These are phyloP conservation scores for Drosophila subobscura DNA, from an alignment of 1,140 invertebrate species.

Conservation along the genomic window DNA sequence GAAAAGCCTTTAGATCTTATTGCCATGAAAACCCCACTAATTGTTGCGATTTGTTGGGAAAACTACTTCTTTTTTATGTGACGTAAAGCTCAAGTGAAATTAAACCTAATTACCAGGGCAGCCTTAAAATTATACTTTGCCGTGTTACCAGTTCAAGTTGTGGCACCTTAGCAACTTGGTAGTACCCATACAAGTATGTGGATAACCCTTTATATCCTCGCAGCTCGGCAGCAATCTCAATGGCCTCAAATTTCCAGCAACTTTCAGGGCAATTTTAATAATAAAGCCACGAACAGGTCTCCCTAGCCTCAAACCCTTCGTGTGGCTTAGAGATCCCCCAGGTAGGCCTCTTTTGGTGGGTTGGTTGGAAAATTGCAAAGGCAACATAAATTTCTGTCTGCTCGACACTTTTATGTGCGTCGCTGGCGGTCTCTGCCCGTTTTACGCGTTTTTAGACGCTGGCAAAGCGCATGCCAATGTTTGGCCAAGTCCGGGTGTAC, in stretches of 20 bases:
- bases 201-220: constrained; percentile 27
- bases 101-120: constrained; percentile 6
- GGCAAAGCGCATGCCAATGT: constrained; percentile 53
- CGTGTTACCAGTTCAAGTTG: constrained; percentile 27
- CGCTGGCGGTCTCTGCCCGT: constrained; percentile 53
- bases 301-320: constrained; percentile 33
- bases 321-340: constrained; percentile 13
- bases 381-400: constrained; percentile 70
- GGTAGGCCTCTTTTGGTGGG: constrained; percentile 13
- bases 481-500: constrained; percentile 44
- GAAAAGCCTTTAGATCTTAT: no score
- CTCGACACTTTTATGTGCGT: constrained; percentile 73
- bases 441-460: constrained; percentile 59
- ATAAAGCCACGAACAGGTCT: constrained; percentile 45
- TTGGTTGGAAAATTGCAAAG: constrained; percentile 58
- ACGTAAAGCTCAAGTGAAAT: background rate
- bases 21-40: background rate
- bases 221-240: constrained; percentile 21
- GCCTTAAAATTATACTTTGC: constrained; percentile 1
- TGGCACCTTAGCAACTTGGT: background rate
- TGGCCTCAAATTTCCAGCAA: constrained; percentile 28
- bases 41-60: background rate
- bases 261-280: constrained; percentile 55
- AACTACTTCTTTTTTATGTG: background rate
- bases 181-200: constrained; percentile 27